phyloP scores from a whole-genome alignment of 2,888 invertebrate species.

The Rhorus exstirpatorius region DNA sequence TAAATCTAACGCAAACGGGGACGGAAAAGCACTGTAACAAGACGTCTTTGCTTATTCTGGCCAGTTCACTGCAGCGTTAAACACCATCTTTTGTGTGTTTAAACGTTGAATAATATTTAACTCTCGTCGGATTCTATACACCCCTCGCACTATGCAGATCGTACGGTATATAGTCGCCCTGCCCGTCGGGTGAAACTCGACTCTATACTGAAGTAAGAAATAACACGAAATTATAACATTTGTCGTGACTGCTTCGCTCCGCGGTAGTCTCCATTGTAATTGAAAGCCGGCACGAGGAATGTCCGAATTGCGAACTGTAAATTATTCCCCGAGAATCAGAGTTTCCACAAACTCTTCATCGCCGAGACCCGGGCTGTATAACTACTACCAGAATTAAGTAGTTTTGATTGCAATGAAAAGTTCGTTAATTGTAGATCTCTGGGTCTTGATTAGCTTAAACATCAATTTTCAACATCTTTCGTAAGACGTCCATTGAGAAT shows the following conservation, averaged over 20 bases:
- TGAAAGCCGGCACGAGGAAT: background rate
- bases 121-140: constrained; percentile 32
- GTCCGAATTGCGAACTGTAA: constrained; percentile 40
- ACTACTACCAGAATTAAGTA: constrained; percentile 13
- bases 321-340: constrained; percentile 39
- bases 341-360: constrained; percentile 18
- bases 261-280: background rate
- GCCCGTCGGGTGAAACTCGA: constrained; percentile 2
- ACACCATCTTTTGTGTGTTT: constrained; percentile 62
- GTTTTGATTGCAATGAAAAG: constrained; percentile 34
- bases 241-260: constrained; percentile 25
- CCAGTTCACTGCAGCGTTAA: constrained; percentile 75
- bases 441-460: constrained; percentile 10
- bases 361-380: too few relatives aligned
- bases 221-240: constrained; percentile 45
- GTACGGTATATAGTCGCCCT: background rate
- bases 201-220: constrained; percentile 32
- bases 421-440: constrained; percentile 14
- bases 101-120: constrained; percentile 78
- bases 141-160: background rate
- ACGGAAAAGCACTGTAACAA: constrained; percentile 34
- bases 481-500: background rate
- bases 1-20: constrained; percentile 60
- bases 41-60: constrained; percentile 70
- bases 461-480: background rate